These are phyloP conservation scores for Anthopleura xanthogrammica DNA, from an alignment of 92 coral and sea anemone species.

Conservation along the genomic window DNA sequence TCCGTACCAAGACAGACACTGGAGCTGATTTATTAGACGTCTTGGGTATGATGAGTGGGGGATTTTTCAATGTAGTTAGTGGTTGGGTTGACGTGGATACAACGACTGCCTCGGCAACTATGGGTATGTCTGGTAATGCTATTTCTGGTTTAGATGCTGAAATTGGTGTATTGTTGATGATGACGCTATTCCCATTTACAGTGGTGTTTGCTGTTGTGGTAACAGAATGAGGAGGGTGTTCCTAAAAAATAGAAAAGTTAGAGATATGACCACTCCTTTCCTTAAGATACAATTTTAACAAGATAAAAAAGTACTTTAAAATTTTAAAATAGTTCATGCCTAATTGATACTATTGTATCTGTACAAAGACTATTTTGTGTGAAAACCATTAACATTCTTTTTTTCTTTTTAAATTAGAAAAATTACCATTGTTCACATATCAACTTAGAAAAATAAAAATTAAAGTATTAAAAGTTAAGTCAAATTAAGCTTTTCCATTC, in stretches of 20 bases:
- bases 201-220: constrained; percentile 8
- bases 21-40: constrained; percentile 57
- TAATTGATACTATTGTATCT: too few relatives aligned
- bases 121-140: constrained; percentile 9
- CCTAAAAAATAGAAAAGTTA: not conserved
- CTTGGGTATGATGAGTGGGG: constrained; percentile 11
- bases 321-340: too few relatives aligned
- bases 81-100: constrained; percentile 8
- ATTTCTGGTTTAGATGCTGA: constrained; percentile 13
- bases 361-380: too few relatives aligned
- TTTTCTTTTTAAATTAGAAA: not conserved
- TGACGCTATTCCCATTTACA: constrained; percentile 10
- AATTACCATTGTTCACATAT: not conserved
- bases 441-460: not conserved
- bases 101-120: constrained; percentile 1
- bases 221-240: not conserved
- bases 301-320: too few relatives aligned
- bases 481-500: not conserved
- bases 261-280: not conserved
- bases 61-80: constrained; percentile 20
- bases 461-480: not conserved
- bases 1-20: constrained; percentile 80
- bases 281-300: too few relatives aligned
- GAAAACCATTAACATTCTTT: not conserved
- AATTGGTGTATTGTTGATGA: not conserved